Evolutionary conservation across 2,113 vertebrate species (phyloP).

Genomic region (Paracanthobrama guichenoti): DNA sequence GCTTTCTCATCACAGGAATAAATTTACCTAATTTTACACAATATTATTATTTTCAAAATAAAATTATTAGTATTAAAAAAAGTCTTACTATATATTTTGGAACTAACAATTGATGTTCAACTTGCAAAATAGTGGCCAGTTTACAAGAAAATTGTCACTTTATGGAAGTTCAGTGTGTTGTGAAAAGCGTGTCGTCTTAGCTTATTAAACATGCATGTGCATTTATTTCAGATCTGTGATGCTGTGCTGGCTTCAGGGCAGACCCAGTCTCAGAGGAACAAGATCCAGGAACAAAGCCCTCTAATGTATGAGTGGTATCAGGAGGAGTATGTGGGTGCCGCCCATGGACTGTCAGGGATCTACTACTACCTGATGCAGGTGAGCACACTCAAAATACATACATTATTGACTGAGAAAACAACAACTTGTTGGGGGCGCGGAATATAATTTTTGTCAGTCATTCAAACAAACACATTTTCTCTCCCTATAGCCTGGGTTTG

Average conservation of each 20-base stretch:
- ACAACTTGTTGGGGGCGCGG: background rate
- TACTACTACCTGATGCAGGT: conserved; percentile 98
- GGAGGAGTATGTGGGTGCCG: conserved; percentile 93
- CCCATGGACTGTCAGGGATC: conserved; percentile 93
- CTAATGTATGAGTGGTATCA: conserved; percentile 97
- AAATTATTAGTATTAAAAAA: background rate
- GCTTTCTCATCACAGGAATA: background rate
- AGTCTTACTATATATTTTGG: background rate
- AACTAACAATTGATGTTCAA: background rate
- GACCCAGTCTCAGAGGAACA: conserved; percentile 80
- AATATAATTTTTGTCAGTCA: no score
- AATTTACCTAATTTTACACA: background rate
- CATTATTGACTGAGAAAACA: background rate
- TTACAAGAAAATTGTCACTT: background rate
- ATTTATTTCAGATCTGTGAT: conserved; percentile 80
- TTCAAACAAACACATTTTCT: background rate
- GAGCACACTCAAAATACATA: background rate
- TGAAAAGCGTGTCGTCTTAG: background rate
- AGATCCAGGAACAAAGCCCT: conserved; percentile 82
- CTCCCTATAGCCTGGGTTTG: conserved; percentile 71
- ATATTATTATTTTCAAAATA: background rate
- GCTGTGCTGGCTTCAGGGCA: conserved; percentile 86
- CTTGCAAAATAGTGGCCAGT: background rate
- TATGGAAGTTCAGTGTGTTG: background rate
- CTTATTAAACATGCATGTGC: background rate